phyloP scores from a whole-genome alignment of 2,797 vertebrate species.

The Rhinella marina region DNA sequence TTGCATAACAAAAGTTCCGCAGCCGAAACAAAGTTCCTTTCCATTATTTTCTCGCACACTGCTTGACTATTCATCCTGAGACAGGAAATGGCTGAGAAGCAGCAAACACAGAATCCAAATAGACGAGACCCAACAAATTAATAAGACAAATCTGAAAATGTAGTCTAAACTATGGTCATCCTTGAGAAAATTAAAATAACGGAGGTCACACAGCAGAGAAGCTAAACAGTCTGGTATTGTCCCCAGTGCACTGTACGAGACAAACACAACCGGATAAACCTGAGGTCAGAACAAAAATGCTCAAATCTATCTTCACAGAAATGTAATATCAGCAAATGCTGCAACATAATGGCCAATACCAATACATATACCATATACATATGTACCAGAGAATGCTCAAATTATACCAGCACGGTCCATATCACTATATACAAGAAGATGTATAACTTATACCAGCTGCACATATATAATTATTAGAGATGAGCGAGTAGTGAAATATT shows the following conservation, averaged over 20 bases:
- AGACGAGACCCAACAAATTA: constrained; percentile 29
- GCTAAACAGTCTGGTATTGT: not conserved
- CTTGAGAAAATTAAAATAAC: constrained; percentile 27
- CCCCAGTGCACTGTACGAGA: not conserved
- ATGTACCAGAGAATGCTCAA: not conserved
- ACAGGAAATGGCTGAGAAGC: constrained; percentile 18
- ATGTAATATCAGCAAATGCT: not conserved
- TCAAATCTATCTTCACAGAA: too few relatives aligned
- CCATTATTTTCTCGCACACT: not conserved
- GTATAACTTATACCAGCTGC: too few relatives aligned
- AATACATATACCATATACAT: too few relatives aligned
- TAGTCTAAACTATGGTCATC: constrained; percentile 52
- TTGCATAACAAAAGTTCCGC: not conserved
- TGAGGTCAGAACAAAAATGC: not conserved
- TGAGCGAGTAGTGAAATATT: too few relatives aligned
- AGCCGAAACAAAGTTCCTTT: not conserved
- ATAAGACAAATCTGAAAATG: constrained; percentile 8
- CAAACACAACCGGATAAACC: not conserved
- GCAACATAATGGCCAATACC: not conserved
- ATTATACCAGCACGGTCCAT: not conserved
- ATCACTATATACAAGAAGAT: too few relatives aligned
- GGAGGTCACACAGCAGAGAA: not conserved
- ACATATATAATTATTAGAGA: too few relatives aligned
- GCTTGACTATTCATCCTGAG: constrained; percentile 25
- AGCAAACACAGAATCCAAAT: constrained; percentile 23